These are phyloP conservation scores for Helleia helle DNA, from an alignment of 2,888 invertebrate genomes.

Conservation along the genomic window DNA sequence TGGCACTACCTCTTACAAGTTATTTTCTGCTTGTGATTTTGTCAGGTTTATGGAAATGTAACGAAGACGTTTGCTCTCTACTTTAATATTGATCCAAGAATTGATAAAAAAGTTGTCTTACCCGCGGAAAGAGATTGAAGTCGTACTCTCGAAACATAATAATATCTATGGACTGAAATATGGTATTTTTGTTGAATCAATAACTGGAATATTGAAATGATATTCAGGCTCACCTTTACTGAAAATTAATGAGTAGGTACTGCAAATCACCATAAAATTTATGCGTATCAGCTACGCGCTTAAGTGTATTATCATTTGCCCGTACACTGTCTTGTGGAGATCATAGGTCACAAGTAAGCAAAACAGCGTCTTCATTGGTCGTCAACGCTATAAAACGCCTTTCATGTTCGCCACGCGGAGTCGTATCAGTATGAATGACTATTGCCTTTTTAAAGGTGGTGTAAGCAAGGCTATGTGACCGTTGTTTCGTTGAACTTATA, in stretches of 20 bases:
- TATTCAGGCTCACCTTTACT: conserved; percentile 29
- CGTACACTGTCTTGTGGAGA: conserved; percentile 26
- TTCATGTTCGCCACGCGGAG: conserved; percentile 27
- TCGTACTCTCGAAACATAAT: no score
- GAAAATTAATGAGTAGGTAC: conserved; percentile 39
- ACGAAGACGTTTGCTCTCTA: no score
- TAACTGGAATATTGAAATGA: conserved; percentile 24
- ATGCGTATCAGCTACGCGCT: conserved; percentile 30
- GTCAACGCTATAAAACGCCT: conserved; percentile 26
- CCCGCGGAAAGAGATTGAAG: no score
- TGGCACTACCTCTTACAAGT: no score
- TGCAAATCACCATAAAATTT: conserved; percentile 34
- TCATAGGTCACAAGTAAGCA: conserved; percentile 23
- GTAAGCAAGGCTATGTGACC: conserved; percentile 24
- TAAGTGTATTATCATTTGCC: conserved; percentile 23
- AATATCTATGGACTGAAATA: no score
- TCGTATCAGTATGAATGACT: conserved; percentile 27
- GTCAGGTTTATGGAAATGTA: no score
- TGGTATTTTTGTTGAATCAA: conserved; percentile 19
- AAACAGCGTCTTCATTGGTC: conserved; percentile 26
- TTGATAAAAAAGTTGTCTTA: no score
- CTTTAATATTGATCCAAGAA: no score
- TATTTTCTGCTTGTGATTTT: no score
- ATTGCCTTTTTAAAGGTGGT: conserved; percentile 28
- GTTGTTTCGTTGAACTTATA: conserved; percentile 28